Conservation (phyloP, 1,140 invertebrate species). For the Gryllus bimaculatus region DNA sequence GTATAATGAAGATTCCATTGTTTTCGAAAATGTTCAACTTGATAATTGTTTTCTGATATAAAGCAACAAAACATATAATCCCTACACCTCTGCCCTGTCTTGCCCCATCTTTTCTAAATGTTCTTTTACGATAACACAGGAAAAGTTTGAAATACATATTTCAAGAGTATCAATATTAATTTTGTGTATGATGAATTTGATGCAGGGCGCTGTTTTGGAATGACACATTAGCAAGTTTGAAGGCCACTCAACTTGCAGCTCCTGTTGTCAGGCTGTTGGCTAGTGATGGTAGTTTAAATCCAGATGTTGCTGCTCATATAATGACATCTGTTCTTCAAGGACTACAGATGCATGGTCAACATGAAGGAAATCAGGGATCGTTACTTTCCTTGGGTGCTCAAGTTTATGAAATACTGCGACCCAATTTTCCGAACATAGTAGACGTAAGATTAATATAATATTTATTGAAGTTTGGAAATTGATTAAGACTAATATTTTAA, state of each 20-base stretch:
- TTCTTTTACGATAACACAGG: too few relatives aligned
- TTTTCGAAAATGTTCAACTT: too few relatives aligned
- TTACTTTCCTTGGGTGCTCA: conserved; percentile 53
- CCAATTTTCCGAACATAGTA: conserved; percentile 57
- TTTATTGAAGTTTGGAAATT: neutral
- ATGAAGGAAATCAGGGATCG: conserved; percentile 64
- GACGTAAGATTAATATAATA: conserved; percentile 26
- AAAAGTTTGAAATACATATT: too few relatives aligned
- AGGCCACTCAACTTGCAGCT: conserved; percentile 58
- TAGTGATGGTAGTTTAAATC: conserved; percentile 48
- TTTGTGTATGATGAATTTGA: conserved; percentile 9
- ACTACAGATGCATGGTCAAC: conserved; percentile 69
- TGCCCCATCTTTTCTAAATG: too few relatives aligned
- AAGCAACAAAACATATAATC: too few relatives aligned
- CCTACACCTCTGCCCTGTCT: too few relatives aligned
- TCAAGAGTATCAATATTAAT: neutral
- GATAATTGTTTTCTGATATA: too few relatives aligned
- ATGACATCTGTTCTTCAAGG: conserved; percentile 65
- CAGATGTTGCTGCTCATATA: conserved; percentile 55
- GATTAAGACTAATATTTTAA: neutral
- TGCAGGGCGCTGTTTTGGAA: conserved; percentile 72
- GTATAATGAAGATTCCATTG: too few relatives aligned
- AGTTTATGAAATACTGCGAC: conserved; percentile 70
- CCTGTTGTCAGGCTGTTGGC: conserved; percentile 51
- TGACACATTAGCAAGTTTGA: conserved; percentile 68